These are phyloP conservation scores for Coptotermes formosanus DNA, from an alignment of 1,140 invertebrate species.

Conservation along the genomic window DNA sequence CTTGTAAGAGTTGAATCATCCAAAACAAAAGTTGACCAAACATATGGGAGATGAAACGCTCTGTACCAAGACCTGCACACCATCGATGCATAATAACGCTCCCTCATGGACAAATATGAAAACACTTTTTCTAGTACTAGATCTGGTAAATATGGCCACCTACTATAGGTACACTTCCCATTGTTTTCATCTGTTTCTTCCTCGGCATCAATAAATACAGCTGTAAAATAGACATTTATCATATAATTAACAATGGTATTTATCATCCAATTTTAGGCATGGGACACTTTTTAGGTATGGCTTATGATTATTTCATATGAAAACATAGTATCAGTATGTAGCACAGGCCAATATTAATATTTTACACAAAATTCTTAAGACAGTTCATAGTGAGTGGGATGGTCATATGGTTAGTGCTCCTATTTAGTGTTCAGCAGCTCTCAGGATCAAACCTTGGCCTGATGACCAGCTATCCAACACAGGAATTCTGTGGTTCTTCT, in stretches of 20 bases:
- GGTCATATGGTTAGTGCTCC: neutral
- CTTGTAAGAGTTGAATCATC: constrained; percentile 72
- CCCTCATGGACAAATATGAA: constrained; percentile 62
- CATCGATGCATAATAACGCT: constrained; percentile 73
- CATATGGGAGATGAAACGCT: constrained; percentile 70
- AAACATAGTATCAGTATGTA: no score
- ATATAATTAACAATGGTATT: constrained; percentile 21
- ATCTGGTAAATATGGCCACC: constrained; percentile 72
- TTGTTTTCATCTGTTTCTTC: constrained; percentile 47
- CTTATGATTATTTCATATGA: no score
- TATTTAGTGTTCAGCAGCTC: no score
- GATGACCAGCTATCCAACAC: no score
- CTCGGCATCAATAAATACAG: constrained; percentile 58
- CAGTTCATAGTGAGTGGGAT: neutral
- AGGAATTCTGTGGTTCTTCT: no score
- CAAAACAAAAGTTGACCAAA: constrained; percentile 72
- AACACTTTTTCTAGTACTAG: constrained; percentile 77
- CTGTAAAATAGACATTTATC: constrained; percentile 44
- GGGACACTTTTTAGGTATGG: neutral
- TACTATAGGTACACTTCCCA: constrained; percentile 49
- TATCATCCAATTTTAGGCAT: neutral
- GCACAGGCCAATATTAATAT: neutral
- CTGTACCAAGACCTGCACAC: constrained; percentile 69
- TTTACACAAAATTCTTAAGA: no score
- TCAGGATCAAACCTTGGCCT: no score